Conservation (phyloP, 2,797 vertebrate genomes). For the Micropoecilia bifurca region DNA sequence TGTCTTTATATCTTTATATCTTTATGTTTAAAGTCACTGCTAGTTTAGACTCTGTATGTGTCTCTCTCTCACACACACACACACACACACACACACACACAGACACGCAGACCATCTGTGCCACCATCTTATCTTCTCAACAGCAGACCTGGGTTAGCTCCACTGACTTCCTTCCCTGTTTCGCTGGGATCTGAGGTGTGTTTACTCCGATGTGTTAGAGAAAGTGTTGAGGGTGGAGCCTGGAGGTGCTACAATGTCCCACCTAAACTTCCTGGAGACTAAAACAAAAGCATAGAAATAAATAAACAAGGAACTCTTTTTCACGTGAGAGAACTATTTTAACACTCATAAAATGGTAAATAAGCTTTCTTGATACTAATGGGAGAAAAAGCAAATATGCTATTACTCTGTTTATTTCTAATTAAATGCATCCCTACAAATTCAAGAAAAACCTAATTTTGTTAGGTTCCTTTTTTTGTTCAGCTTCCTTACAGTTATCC, state of each 20-base stretch:
- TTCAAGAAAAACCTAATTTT: background rate
- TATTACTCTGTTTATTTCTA: background rate
- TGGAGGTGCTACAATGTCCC: conserved; percentile 26
- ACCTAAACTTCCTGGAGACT: conserved; percentile 55
- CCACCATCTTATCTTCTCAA: conserved; percentile 65
- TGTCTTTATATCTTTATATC: too few species aligned
- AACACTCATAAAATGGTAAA: background rate
- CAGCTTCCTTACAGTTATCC: background rate
- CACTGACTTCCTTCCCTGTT: conserved; percentile 60
- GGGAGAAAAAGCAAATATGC: background rate
- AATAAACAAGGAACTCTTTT: background rate
- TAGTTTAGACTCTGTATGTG: too few species aligned
- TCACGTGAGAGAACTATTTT: background rate
- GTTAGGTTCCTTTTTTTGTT: background rate
- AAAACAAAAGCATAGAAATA: conserved; percentile 24
- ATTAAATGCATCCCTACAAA: background rate
- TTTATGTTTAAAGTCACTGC: too few species aligned
- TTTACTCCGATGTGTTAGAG: conserved; percentile 9
- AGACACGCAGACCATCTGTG: conserved; percentile 10
- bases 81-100: conserved; percentile 16
- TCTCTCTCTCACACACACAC: too few species aligned
- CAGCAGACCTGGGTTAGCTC: conserved; percentile 57
- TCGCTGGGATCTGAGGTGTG: conserved; percentile 27
- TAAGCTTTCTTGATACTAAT: background rate
- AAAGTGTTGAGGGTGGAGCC: conserved; percentile 20